These are phyloP conservation scores for Ptyas mucosa DNA, from an alignment of 2,113 vertebrate genomes.

Conservation along the genomic window DNA sequence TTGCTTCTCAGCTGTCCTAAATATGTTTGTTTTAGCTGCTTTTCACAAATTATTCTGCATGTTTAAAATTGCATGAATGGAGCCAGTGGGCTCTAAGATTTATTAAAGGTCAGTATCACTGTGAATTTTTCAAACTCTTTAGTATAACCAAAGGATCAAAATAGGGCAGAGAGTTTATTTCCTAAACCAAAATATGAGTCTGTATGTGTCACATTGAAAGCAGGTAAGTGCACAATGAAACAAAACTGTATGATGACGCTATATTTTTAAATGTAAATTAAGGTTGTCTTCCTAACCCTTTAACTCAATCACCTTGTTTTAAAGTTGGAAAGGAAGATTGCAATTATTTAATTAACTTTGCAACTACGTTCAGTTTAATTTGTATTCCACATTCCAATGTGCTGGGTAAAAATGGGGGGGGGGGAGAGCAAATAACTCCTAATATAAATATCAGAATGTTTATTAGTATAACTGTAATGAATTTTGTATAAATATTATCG, in stretches of 20 bases:
- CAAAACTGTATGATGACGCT: background rate
- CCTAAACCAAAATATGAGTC: background rate
- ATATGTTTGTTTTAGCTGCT: background rate
- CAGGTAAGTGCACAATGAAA: background rate
- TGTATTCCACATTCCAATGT: background rate
- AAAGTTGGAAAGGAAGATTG: background rate
- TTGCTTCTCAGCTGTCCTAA: background rate
- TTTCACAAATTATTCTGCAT: background rate
- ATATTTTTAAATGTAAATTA: background rate
- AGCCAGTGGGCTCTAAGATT: background rate
- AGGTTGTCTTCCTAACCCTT: background rate
- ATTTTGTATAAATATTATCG: background rate
- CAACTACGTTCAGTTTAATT: background rate
- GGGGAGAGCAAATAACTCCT: background rate
- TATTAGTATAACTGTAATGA: background rate
- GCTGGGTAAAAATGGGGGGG: background rate
- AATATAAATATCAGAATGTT: background rate
- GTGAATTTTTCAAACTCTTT: conserved; percentile 16
- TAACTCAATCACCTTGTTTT: background rate
- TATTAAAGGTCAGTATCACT: background rate
- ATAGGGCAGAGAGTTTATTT: conserved; percentile 33
- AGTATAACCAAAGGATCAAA: conserved; percentile 33
- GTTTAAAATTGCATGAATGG: background rate
- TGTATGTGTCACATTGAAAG: background rate
- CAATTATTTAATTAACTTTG: background rate